These are phyloP conservation scores for Sceliomorpha sp. DNA, from an alignment of 2,888 invertebrate species.

Conservation along the genomic window DNA sequence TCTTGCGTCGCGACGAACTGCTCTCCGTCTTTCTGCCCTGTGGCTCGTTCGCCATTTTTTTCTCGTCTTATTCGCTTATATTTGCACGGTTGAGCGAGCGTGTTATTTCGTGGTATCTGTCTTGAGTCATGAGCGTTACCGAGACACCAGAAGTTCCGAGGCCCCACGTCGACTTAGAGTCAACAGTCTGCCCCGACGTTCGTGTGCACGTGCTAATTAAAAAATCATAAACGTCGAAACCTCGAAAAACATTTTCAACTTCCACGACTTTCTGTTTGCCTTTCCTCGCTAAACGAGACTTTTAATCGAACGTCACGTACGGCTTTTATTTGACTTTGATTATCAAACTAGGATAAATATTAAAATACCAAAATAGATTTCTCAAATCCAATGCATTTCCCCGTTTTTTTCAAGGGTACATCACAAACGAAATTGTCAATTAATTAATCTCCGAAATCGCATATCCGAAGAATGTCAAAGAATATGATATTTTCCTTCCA, in stretches of 20 bases:
- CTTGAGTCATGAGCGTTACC: constrained; percentile 39
- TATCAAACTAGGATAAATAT: too few relatives aligned
- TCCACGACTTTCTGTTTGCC: too few relatives aligned
- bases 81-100: constrained; percentile 51
- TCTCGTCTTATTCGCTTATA: constrained; percentile 46
- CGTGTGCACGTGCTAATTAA: constrained; percentile 13
- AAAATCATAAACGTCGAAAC: constrained; percentile 18
- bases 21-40: constrained; percentile 34
- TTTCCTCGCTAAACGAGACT: too few relatives aligned
- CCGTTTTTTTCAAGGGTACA: too few relatives aligned
- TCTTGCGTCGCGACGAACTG: constrained; percentile 13
- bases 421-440: too few relatives aligned
- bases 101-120: constrained; percentile 55
- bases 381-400: too few relatives aligned
- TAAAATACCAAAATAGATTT: too few relatives aligned
- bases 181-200: constrained; percentile 35
- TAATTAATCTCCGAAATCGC: too few relatives aligned
- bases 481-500: too few relatives aligned
- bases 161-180: constrained; percentile 13
- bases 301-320: too few relatives aligned
- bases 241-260: constrained; percentile 14
- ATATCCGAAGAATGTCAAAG: too few relatives aligned
- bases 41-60: constrained; percentile 44
- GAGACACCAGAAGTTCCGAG: constrained; percentile 10
- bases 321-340: too few relatives aligned